A percentile compares a stretch with the other conserved stretches of the same genome.
Evolutionary conservation across 2,888 invertebrate species (phyloP).

Genomic region (Mantis religiosa): DNA sequence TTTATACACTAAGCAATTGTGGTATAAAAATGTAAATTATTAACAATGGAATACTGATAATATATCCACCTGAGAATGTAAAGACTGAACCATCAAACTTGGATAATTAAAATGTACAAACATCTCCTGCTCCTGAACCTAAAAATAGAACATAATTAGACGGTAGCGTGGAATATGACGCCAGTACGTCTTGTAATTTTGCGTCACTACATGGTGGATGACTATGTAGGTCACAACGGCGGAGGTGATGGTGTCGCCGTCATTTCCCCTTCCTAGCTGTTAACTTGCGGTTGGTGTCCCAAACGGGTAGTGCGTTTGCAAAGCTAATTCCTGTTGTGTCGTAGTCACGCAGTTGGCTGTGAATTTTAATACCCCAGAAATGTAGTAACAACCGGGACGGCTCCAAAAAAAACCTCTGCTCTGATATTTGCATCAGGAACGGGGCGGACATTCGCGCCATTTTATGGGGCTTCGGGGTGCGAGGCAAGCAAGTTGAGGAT

Average conservation of each 20-base stretch:
- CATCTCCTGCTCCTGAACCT: too few relatives aligned
- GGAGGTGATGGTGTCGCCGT: not conserved
- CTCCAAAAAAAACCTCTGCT: not conserved
- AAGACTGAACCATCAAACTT: too few relatives aligned
- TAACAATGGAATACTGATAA: too few relatives aligned
- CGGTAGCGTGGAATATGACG: too few relatives aligned
- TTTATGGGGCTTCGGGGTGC: not conserved
- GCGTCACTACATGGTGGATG: not conserved
- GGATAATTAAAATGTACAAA: too few relatives aligned
- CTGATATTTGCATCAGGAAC: not conserved
- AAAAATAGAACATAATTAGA: too few relatives aligned
- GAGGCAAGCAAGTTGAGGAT: not conserved
- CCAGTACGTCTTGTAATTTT: not conserved
- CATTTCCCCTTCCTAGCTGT: not conserved
- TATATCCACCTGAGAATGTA: too few relatives aligned
- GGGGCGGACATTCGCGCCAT: not conserved
- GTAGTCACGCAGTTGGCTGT: not conserved
- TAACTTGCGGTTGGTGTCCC: not conserved
- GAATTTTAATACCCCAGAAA: not conserved
- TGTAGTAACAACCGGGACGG: not conserved
- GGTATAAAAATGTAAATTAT: too few relatives aligned
- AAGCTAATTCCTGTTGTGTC: not conserved
- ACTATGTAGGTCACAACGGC: not conserved
- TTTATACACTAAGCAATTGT: too few relatives aligned
- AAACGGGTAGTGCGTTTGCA: not conserved